Evolutionary conservation across 1,140 invertebrate species (phyloP), one percentile per base, ranked within the genome.

Genomic region (Spodoptera litura): DNA sequence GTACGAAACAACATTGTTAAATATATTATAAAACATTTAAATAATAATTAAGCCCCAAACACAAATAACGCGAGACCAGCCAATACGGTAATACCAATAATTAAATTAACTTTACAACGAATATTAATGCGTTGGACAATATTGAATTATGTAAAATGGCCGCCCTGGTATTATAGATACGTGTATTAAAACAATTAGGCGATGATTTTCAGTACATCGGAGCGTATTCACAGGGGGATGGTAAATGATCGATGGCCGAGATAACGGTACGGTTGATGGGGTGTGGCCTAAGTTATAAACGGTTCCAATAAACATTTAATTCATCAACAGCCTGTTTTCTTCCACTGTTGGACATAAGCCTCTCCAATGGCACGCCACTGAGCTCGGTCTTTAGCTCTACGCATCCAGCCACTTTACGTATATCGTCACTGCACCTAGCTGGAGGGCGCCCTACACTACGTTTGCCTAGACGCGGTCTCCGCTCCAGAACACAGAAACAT

Each of bases 211-310:
- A 68, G 64, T 31, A 78, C 59, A 68, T 49, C 72, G 68, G 52
- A 49, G 55, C 56, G 35, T 76, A 73, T 78, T 68, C 80, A 68
- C 75, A 51, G 68, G 76, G 71, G 76, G 53, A 70, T 70, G 59
- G 70, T 79, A 78, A 79, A 79, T 82, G 81, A 79, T 82, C 81
- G 78, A 82, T 79, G 74, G 15, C 25, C 61, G 74, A 68, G 78
- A 76, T 81, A 74, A 74, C 76, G 70, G 25, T 75, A 55, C 77
- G 55, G 71, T 59, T 72, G 51, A 12, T 71, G 15, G 15, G 4
- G 20, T 11, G 51, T 61, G 61, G 15, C 13, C 2, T 20, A 35
- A 58, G 52, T 44, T 5, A 44, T 66, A 52, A 15, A 52, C 51
- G 27, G 11, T 11, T 49, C 38, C 70, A 70, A 25, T 31, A 31